These are phyloP conservation scores for Clarias magur DNA, from an alignment of 2,113 vertebrate species.

Conservation along the genomic window DNA sequence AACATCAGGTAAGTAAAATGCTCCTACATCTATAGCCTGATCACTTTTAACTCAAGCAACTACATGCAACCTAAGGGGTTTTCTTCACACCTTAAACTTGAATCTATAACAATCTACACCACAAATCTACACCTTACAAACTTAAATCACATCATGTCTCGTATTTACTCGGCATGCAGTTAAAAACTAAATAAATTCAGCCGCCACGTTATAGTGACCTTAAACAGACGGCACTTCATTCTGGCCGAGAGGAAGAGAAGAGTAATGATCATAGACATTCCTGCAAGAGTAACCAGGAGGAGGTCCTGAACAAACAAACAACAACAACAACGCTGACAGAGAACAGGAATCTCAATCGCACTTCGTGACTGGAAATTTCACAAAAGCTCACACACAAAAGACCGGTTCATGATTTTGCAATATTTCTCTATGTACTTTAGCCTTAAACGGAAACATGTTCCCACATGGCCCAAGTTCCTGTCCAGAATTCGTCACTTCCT, in stretches of 20 bases:
- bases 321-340: background rate
- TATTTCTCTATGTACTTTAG: background rate
- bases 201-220: background rate
- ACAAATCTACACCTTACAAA: background rate
- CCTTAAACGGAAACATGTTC: background rate
- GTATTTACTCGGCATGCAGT: background rate
- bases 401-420: background rate
- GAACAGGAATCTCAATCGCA: background rate
- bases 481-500: background rate
- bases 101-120: background rate
- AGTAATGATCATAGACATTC: constrained; percentile 55
- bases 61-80: background rate
- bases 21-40: background rate
- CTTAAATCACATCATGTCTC: background rate
- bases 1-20: background rate
- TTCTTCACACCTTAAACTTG: background rate
- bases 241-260: constrained; percentile 39
- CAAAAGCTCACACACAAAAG: background rate
- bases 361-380: background rate
- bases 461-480: background rate
- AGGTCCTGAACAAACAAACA: background rate
- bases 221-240: constrained; percentile 44
- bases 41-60: too few species aligned
- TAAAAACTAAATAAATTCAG: background rate
- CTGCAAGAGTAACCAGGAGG: constrained; percentile 1